Base-by-base conservation (phyloP, 35 echinoderm and acorn worm genomes). In the Heliocidaris erythrogramma region DNA sequence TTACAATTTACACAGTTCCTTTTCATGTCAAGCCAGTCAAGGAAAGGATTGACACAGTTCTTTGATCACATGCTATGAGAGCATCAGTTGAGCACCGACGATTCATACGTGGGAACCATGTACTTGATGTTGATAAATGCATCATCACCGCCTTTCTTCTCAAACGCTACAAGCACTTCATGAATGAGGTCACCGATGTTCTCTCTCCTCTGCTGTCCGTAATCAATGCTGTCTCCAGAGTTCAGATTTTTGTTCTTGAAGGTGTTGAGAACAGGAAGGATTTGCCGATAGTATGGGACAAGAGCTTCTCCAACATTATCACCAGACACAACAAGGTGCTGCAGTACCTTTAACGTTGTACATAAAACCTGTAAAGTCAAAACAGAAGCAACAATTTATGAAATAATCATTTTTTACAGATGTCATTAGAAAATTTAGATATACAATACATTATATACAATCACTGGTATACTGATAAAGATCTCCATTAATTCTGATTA, bases 111-210 rank as follows among this genome's bases (percentile, higher is more conserved):
- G 2, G 98, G 98, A 48, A 99, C 97, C 98, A 99, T 99, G 92
- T 99, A 99, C 93, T 99, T 99, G 60, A 99, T 99, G 86, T 99
- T 99, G 85, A 99, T 99, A 95, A 97, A 99, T 48, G 98, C 98
- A 94, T 99, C 98, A 30, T 97, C 96, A 17, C 98, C 98, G 17
- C 98, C 98, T 49, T 99, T 88, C 42, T 49, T 95, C 95, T 99
- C 98, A 95, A 99, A 97, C 9, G 97, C 97, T 93, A 96, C 97
- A 60, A 99, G 93, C 7, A 96, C 97, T 93, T 99, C 98, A 50
- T 99, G 97, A 32, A 99, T 96, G 5, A 99, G 93, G 85, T 96
- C 96, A 7, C 98, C 98, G 60, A 99, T 94, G 35, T 99, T 99
- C 86, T 97, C 97, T 95, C 98, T 95, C 92, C 94, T 99, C 94